These are phyloP conservation scores for Bergia puertoricense DNA, from an alignment of 92 coral and sea anemone genomes.

Conservation along the genomic window DNA sequence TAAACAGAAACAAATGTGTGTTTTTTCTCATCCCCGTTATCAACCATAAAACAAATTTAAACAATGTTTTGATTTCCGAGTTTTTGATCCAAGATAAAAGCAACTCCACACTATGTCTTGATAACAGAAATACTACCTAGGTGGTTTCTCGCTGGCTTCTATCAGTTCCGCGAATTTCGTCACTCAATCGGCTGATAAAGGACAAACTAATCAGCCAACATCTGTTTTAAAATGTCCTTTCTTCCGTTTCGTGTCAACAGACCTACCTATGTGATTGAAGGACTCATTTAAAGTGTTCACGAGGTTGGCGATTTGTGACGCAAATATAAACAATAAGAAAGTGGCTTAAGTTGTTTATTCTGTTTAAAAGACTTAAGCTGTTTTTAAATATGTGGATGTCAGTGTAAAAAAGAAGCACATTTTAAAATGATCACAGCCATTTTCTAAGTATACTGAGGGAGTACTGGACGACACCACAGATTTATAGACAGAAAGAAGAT, in stretches of 20 bases:
- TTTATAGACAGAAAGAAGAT: neutral
- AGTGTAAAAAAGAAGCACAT: neutral
- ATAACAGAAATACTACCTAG: constrained; percentile 11
- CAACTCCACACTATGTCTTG: constrained; percentile 19
- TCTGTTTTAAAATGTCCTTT: constrained; percentile 35
- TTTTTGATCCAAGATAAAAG: constrained; percentile 11
- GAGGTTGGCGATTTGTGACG: constrained; percentile 4
- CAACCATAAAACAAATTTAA: constrained; percentile 29
- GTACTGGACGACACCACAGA: neutral
- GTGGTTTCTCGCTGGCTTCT: constrained; percentile 8
- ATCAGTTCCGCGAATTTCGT: neutral
- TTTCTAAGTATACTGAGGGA: no score
- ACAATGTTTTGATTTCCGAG: constrained; percentile 28
- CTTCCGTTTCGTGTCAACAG: constrained; percentile 39
- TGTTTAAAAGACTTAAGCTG: neutral
- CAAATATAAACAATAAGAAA: neutral
- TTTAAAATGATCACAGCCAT: neutral
- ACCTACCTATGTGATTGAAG: neutral
- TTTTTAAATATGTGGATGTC: constrained; percentile 9
- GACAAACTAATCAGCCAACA: constrained; percentile 2
- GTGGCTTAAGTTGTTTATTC: neutral
- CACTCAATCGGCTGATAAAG: neutral
- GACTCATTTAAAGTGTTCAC: neutral
- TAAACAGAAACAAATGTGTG: constrained; percentile 34
- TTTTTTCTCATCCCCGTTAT: constrained; percentile 12